Percentiles rank a stretch among this genome's conserved stretches.
These are phyloP conservation scores for Eucera pruinosa DNA, from an alignment of 2,888 invertebrate species.

Conservation along the genomic window DNA sequence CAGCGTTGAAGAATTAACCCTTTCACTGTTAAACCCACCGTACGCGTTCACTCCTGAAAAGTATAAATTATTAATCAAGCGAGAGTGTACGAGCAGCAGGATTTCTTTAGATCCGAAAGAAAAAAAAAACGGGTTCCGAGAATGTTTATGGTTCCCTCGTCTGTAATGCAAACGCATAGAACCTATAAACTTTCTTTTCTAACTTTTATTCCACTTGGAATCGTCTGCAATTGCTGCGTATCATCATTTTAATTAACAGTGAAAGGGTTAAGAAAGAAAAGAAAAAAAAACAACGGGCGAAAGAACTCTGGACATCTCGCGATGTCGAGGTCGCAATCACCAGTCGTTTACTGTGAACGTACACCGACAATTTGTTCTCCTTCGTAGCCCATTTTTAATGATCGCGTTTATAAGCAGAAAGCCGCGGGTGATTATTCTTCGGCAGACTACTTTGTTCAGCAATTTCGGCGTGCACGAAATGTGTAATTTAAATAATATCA, in stretches of 20 bases:
- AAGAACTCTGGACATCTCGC: not conserved
- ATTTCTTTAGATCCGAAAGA: no score
- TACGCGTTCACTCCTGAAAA: no score
- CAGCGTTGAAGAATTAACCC: no score
- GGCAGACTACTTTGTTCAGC: constrained; percentile 30
- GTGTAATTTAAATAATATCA: constrained; percentile 45
- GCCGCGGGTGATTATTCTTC: constrained; percentile 20
- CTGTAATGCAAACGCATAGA: no score
- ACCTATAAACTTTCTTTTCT: no score
- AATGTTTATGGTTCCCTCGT: no score
- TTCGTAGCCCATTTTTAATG: constrained; percentile 32
- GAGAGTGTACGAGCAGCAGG: no score
- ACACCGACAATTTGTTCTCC: constrained; percentile 22
- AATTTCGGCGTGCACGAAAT: not conserved
- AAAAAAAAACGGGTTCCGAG: no score
- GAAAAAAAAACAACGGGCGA: not conserved
- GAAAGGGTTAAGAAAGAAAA: not conserved
- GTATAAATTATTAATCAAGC: no score
- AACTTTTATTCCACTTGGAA: no score
- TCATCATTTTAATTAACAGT: constrained; percentile 35
- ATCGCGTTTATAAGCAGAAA: constrained; percentile 19
- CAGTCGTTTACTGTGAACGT: constrained; percentile 1
- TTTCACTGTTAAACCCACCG: no score
- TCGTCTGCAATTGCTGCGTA: no score
- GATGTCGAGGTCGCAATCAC: not conserved